Percentiles rank a stretch among this genome's conserved stretches.
These are phyloP conservation scores for Archips crataeganus DNA, from an alignment of 2,888 invertebrate genomes.

Conservation along the genomic window DNA sequence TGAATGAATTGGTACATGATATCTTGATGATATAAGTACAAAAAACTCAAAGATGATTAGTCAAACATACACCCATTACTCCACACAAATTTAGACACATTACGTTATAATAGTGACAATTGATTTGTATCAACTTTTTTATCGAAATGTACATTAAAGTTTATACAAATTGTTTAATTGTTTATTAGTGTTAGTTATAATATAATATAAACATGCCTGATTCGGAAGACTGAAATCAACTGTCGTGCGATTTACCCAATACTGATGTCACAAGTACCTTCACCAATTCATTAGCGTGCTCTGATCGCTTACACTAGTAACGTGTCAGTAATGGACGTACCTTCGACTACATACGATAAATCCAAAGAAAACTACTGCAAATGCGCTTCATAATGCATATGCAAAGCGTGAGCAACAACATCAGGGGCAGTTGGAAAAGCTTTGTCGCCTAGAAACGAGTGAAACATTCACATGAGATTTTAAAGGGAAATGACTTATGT, in stretches of 20 bases:
- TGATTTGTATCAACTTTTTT: constrained; percentile 9
- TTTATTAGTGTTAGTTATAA: constrained; percentile 7
- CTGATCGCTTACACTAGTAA: constrained; percentile 70
- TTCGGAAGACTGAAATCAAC: constrained; percentile 20
- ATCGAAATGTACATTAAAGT: not conserved
- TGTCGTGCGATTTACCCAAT: constrained; percentile 39
- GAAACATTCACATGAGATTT: constrained; percentile 78
- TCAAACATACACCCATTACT: constrained; percentile 81
- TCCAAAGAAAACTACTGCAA: constrained; percentile 87
- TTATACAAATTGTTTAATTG: constrained; percentile 3
- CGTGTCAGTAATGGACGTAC: constrained; percentile 85
- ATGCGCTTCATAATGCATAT: constrained; percentile 87
- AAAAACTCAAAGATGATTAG: constrained; percentile 58
- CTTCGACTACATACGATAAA: constrained; percentile 86
- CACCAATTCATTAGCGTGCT: constrained; percentile 76
- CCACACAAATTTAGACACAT: constrained; percentile 50
- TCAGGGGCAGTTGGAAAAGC: constrained; percentile 86
- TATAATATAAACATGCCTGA: constrained; percentile 27
- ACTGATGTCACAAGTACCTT: constrained; percentile 57
- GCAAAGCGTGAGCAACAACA: constrained; percentile 87
- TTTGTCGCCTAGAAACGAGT: constrained; percentile 85
- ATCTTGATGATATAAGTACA: constrained; percentile 6
- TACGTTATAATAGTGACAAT: constrained; percentile 31
- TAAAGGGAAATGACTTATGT: constrained; percentile 55
- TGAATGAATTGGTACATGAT: constrained; percentile 16